phyloP scores from a whole-genome alignment of 2,888 invertebrate species.

The Drosophila macrothrix region DNA sequence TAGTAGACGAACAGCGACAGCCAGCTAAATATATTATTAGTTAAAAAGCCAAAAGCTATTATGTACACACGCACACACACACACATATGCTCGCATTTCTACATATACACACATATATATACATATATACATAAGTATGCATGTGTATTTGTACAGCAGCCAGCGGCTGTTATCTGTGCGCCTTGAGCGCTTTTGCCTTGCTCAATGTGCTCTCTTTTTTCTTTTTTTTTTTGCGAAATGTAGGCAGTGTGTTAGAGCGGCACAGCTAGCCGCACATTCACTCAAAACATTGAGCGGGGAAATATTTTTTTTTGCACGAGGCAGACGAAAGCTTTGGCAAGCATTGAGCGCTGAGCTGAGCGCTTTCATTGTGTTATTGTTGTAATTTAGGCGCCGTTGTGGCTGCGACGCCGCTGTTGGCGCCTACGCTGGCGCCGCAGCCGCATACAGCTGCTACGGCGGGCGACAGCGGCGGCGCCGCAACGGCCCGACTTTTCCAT shows the following conservation, averaged over 20 bases:
- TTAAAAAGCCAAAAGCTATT: conserved; percentile 61
- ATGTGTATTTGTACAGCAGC: conserved; percentile 10
- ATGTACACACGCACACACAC: conserved; percentile 41
- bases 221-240: not conserved
- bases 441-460: conserved; percentile 47
- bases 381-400: conserved; percentile 48
- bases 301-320: not conserved
- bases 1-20: conserved; percentile 59
- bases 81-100: not conserved
- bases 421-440: conserved; percentile 52
- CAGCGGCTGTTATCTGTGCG: conserved; percentile 39
- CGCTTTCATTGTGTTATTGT: conserved; percentile 32
- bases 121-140: not conserved
- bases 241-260: conserved; percentile 41
- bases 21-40: conserved; percentile 73
- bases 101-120: not conserved
- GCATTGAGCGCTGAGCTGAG: conserved; percentile 29
- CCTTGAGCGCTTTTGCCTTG: conserved; percentile 33
- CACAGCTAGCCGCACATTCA: conserved; percentile 29
- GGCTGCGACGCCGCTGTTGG: conserved; percentile 51
- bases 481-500: conserved; percentile 76
- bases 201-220: conserved; percentile 3
- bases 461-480: conserved; percentile 39
- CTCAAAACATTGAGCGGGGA: conserved; percentile 28
- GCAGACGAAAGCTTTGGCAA: conserved; percentile 38